Evolutionary conservation across 2,797 vertebrate species (phyloP).

Genomic region (Cynopterus sphinx): DNA sequence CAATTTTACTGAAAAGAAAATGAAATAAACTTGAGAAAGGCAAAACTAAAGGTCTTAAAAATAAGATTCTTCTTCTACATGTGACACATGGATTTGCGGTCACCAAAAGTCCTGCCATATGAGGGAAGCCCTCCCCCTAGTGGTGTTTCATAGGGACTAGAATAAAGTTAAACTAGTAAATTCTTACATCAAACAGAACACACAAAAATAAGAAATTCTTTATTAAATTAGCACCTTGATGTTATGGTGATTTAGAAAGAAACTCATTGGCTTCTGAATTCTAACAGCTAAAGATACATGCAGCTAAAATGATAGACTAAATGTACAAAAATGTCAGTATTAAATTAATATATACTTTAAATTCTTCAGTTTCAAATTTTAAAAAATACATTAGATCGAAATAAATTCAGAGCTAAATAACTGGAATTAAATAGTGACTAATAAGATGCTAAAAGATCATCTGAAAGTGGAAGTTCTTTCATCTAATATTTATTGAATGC

Average conservation of each 20-base stretch:
- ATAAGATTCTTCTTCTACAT: background rate
- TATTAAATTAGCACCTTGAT: background rate
- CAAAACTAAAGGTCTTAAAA: slow-evolving; percentile 43
- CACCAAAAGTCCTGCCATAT: no score
- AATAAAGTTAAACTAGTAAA: background rate
- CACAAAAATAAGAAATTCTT: background rate
- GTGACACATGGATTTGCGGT: background rate
- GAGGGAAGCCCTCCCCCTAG: background rate
- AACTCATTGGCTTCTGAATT: slow-evolving; percentile 10
- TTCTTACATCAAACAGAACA: background rate
- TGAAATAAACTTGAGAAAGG: slow-evolving; percentile 1
- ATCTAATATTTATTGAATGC: background rate
- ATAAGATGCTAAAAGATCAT: background rate
- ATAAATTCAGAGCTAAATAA: slow-evolving; percentile 27
- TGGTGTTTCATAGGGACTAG: background rate
- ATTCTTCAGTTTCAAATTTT: background rate
- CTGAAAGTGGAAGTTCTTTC: background rate
- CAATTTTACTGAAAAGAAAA: background rate
- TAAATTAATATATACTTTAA: background rate
- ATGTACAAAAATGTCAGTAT: background rate
- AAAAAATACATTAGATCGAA: background rate
- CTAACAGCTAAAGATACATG: background rate
- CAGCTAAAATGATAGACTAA: background rate
- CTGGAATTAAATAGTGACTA: background rate
- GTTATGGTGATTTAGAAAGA: background rate